phyloP scores from a whole-genome alignment of 2,797 vertebrate genomes.

The Artibeus lituratus region DNA sequence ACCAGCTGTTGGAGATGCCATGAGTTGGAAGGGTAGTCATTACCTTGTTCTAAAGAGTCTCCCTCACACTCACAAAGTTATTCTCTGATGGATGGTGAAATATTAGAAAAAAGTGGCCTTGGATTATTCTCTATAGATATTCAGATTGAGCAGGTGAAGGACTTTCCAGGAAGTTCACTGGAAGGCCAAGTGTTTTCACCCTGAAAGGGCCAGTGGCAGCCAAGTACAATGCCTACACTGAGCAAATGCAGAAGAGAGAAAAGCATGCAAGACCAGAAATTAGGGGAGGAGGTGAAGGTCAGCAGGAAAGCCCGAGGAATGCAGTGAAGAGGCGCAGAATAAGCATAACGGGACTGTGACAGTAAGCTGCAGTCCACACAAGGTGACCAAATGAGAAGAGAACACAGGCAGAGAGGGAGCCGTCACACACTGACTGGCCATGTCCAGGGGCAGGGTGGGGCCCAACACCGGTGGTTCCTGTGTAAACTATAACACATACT shows the following conservation, averaged over 20 bases:
- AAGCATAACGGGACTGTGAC: not conserved
- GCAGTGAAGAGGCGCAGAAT: not conserved
- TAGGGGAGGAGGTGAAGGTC: not conserved
- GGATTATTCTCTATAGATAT: not conserved
- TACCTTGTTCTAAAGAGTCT: not conserved
- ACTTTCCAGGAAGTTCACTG: not conserved
- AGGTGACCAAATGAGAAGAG: not conserved
- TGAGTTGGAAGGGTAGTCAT: not conserved
- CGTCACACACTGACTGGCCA: not conserved
- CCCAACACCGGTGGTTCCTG: not conserved
- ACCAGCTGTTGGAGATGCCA: not conserved
- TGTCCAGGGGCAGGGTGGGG: accelerated
- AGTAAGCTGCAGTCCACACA: not conserved
- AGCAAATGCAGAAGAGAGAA: not conserved
- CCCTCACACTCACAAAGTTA: not conserved
- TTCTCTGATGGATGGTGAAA: not conserved
- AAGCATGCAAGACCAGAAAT: not conserved
- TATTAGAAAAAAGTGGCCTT: not conserved
- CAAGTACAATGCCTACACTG: not conserved
- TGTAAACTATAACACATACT: not conserved
- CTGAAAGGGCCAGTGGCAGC: not conserved
- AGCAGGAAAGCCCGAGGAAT: not conserved
- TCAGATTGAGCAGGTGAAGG: not conserved
- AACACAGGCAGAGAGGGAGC: not conserved
- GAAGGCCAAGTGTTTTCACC: not conserved